These are phyloP conservation scores for Eupleurogrammus muticus DNA, from an alignment of 2,797 vertebrate genomes.

Conservation along the genomic window DNA sequence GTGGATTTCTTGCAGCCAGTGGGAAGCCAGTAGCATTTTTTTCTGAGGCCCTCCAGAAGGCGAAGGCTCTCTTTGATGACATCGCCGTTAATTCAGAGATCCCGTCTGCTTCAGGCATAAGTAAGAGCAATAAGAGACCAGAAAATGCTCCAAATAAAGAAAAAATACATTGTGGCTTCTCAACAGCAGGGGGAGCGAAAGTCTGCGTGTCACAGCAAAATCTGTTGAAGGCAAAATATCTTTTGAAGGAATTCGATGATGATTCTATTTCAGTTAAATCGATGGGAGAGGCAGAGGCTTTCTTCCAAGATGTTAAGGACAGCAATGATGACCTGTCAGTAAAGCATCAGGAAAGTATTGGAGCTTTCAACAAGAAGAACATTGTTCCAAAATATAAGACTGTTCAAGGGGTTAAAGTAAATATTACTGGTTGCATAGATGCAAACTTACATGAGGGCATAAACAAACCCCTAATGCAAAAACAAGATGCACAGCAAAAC, in stretches of 20 bases:
- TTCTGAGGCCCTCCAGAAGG: no score
- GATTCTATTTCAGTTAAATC: slow-evolving; percentile 36
- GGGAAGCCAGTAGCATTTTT: slow-evolving; percentile 75
- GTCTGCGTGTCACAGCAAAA: slow-evolving; percentile 37
- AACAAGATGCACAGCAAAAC: slow-evolving; percentile 48
- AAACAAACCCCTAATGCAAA: slow-evolving; percentile 40
- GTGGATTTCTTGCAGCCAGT: slow-evolving; percentile 82
- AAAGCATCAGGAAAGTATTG: slow-evolving; percentile 6
- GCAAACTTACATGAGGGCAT: slow-evolving; percentile 75
- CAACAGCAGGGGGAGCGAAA: slow-evolving; percentile 41
- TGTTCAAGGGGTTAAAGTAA: slow-evolving; percentile 75
- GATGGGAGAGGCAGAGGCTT: slow-evolving; percentile 36
- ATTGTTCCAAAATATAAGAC: slow-evolving; percentile 41
- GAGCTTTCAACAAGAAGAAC: neutral
- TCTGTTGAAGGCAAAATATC: slow-evolving; percentile 36
- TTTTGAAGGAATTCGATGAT: slow-evolving; percentile 42
- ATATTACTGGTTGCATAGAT: slow-evolving; percentile 73
- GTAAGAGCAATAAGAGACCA: neutral
- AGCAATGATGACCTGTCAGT: neutral
- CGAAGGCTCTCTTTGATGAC: no score
- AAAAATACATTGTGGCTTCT: slow-evolving; percentile 36
- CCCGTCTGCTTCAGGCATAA: slow-evolving; percentile 15
- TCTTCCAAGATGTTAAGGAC: slow-evolving; percentile 33
- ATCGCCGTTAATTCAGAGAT: slow-evolving; percentile 10
- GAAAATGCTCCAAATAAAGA: neutral